These are phyloP conservation scores for Procambarus clarkii DNA, from an alignment of 1,140 invertebrate genomes.

Conservation along the genomic window DNA sequence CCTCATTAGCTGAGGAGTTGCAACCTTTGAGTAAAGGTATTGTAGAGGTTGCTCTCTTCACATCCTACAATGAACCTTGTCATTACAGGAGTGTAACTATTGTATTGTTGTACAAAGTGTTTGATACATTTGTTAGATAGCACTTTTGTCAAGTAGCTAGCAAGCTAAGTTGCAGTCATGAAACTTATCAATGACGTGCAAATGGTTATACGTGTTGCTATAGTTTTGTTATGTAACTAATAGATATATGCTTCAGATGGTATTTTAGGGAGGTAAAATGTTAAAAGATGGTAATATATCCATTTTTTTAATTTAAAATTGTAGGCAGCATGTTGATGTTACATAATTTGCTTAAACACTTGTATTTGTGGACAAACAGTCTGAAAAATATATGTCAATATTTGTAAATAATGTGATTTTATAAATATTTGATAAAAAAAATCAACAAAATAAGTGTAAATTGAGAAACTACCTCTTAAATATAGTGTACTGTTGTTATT, in stretches of 20 bases:
- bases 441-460: no score
- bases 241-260: not conserved
- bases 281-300: no score
- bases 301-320: no score
- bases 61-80: not conserved
- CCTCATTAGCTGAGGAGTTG: conserved; percentile 45
- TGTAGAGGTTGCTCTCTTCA: conserved; percentile 24
- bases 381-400: not conserved
- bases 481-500: no score
- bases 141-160: not conserved
- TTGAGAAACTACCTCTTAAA: no score
- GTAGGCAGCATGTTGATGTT: not conserved
- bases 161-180: not conserved
- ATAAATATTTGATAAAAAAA: no score
- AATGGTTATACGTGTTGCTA: not conserved
- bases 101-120: not conserved
- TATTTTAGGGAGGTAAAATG: not conserved
- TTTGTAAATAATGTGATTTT: no score
- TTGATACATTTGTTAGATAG: not conserved
- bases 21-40: conserved; percentile 50
- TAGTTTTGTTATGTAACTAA: not conserved
- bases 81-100: not conserved
- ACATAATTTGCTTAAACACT: not conserved
- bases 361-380: not conserved
- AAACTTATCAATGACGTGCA: not conserved